Conservation (phyloP, 1,140 invertebrate species). For the Sycophaga agraensis region DNA sequence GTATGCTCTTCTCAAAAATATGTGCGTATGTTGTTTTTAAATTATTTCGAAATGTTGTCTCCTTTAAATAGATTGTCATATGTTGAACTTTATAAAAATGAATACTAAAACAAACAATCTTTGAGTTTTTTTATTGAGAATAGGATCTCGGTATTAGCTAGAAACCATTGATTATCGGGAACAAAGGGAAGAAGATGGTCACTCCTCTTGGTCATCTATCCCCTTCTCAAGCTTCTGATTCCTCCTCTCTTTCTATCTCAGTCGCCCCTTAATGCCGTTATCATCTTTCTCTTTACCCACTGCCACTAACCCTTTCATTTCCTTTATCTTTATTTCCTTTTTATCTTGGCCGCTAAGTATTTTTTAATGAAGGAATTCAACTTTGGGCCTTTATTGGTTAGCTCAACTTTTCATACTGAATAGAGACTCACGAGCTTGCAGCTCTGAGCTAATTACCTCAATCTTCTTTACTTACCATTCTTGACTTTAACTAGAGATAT, state of each 20-base stretch:
- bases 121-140: neutral
- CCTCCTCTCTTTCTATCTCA: neutral
- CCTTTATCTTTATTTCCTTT: neutral
- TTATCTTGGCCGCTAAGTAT: neutral
- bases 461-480: neutral
- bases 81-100: too few species aligned
- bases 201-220: neutral
- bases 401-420: too few species aligned
- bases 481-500: neutral
- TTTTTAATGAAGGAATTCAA: too few species aligned
- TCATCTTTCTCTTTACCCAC: neutral
- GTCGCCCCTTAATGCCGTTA: too few species aligned
- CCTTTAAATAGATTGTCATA: too few species aligned
- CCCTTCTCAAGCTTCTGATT: neutral
- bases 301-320: neutral
- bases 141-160: neutral
- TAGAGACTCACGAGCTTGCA: too few species aligned
- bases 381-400: too few species aligned
- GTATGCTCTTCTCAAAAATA: too few species aligned
- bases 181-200: neutral
- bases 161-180: neutral
- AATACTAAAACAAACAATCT: too few species aligned
- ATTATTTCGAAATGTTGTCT: too few species aligned
- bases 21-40: too few species aligned
- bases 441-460: neutral